Evolutionary conservation across 2,888 invertebrate genomes (phyloP), one percentile per base, ranked within the genome.

Genomic region (Petrophora chlorosata): DNA sequence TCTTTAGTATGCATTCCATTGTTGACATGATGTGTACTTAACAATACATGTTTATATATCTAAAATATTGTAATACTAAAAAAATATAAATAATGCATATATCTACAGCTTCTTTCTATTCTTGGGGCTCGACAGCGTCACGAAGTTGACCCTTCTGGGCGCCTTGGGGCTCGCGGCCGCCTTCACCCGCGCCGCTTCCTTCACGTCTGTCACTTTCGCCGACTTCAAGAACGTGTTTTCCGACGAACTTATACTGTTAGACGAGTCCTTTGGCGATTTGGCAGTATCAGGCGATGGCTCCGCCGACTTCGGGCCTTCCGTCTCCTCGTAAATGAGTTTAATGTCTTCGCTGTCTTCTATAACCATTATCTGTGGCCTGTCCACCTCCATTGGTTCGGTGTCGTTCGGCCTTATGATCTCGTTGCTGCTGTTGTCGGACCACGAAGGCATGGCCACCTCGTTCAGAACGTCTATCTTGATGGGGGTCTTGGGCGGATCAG

Each of bases 111-210:
- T 85, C 63, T 92, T 92, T 70, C 93, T 95, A 65, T 92, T 92
- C 76, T 95, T 95, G 32, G 96, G 95, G 67, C 95, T 95, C 2
- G 95, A 95, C 23, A 96, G 80, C 0, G 96, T 96, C 14, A 95
- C 95, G 44, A 96, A 92, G 55, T 92, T 92, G 3, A 96, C 94
- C 55, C 96, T 81, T 10, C 95, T 77, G 0, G 94, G 94, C 0
- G 92, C 92, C 75, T 92, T 94, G 0, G 87, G 86, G 45, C 82
- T 82, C 0, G 76, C 67, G 0, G 67, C 70, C 0, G 77, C 53
- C 26, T 70, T 63, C 0, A 64, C 61, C 0, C 67, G 62, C 2
- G 66, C 72, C 0, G 76, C 69, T 23, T 79, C 70, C 32, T 76
- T 77, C 0, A 79, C 67, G 35, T 89, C 88, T 0, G 76, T 85